A percentile compares a stretch with the other conserved stretches of the same genome.
Evolutionary conservation across 2,113 vertebrate species (phyloP).

Genomic region (Mobula birostris): DNA sequence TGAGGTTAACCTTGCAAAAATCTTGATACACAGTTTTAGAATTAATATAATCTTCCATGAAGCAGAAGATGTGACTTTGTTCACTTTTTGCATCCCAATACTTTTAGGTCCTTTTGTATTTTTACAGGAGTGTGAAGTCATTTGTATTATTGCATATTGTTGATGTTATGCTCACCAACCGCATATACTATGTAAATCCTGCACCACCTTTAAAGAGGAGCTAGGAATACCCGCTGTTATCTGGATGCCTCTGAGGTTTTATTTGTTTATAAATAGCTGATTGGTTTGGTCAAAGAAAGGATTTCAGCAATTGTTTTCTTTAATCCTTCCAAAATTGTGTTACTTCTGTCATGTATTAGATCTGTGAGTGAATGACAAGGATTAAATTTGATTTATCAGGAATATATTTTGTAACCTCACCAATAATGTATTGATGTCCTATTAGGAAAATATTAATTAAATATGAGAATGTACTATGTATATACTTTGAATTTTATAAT

Average conservation of each 20-base stretch:
- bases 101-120: not conserved
- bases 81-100: conserved; percentile 4
- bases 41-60: not conserved
- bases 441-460: not conserved
- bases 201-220: not conserved
- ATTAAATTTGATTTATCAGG: not conserved
- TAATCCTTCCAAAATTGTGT: not conserved
- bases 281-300: conserved; percentile 12
- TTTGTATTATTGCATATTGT: not conserved
- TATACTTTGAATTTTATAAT: not conserved
- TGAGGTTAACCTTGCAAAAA: not conserved
- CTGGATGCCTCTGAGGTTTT: not conserved
- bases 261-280: conserved; percentile 3
- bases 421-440: not conserved
- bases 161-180: not conserved
- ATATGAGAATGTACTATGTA: not conserved
- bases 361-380: not conserved
- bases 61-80: not conserved
- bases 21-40: not conserved
- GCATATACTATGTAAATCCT: not conserved
- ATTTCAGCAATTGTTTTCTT: not conserved
- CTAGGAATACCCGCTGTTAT: not conserved
- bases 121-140: not conserved
- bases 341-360: conserved; percentile 3
- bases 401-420: not conserved